A percentile compares a stretch with the other conserved stretches of the same genome.
These are phyloP conservation scores for Ceratosolen fusciceps DNA, from an alignment of 1,140 invertebrate genomes.

Conservation along the genomic window DNA sequence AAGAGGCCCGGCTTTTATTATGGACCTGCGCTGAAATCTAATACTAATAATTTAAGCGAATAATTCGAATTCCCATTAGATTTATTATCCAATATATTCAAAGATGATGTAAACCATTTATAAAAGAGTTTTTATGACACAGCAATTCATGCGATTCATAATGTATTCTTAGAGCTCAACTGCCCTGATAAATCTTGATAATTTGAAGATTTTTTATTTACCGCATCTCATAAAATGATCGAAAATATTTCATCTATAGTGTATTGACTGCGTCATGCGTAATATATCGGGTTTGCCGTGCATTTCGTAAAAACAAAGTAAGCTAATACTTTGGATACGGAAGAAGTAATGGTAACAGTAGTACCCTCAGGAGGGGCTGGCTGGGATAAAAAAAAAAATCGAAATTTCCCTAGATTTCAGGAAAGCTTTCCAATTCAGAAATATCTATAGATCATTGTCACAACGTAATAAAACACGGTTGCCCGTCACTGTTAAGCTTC, in stretches of 20 bases:
- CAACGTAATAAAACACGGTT: slow-evolving; percentile 42
- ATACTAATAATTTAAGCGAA: no score
- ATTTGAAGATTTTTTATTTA: no score
- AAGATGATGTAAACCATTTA: no score
- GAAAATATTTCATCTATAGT: slow-evolving; percentile 17
- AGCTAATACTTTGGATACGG: slow-evolving; percentile 36
- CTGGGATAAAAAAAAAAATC: background rate
- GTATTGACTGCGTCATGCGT: background rate
- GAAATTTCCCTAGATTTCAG: slow-evolving; percentile 20
- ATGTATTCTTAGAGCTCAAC: no score
- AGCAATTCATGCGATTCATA: no score
- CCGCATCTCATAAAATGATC: background rate
- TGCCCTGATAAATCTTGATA: no score
- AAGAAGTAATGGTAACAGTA: background rate
- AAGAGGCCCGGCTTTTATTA: no score
- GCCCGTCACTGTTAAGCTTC: slow-evolving; percentile 41
- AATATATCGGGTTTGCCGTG: background rate
- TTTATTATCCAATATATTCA: no score
- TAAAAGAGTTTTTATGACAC: no score
- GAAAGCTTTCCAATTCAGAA: slow-evolving; percentile 24
- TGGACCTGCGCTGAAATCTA: no score
- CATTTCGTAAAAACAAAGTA: slow-evolving; percentile 1
- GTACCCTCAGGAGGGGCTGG: background rate
- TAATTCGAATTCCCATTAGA: no score
- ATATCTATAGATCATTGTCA: slow-evolving; percentile 42